Evolutionary conservation across 1,140 invertebrate species (phyloP).

Genomic region (Stegodyphus dumicola): DNA sequence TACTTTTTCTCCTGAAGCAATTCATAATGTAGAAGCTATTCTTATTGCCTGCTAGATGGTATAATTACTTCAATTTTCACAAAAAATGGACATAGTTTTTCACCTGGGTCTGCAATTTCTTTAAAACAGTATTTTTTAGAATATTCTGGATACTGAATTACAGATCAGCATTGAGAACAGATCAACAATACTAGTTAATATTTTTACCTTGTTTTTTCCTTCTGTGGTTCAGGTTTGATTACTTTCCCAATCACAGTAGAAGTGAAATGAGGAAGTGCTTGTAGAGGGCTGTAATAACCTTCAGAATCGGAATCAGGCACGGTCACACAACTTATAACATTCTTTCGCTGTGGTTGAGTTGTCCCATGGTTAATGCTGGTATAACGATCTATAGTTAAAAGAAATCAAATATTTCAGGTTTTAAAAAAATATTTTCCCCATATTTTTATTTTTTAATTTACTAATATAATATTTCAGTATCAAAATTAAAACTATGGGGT

Average conservation of each 20-base stretch:
- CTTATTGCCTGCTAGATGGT: too few species aligned
- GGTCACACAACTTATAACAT: constrained; percentile 85
- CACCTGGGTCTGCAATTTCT: too few species aligned
- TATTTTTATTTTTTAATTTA: constrained; percentile 33
- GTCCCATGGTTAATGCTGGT: constrained; percentile 63
- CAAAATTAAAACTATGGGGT: too few species aligned
- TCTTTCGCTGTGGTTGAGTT: constrained; percentile 71
- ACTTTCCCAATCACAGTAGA: constrained; percentile 60
- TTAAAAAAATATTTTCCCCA: background rate
- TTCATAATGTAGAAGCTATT: too few species aligned
- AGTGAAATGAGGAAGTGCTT: constrained; percentile 64
- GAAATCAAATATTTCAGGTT: background rate
- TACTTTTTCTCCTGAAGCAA: too few species aligned
- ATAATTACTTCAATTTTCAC: too few species aligned
- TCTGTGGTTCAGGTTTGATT: constrained; percentile 64
- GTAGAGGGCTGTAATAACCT: constrained; percentile 71
- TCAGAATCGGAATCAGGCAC: constrained; percentile 84
- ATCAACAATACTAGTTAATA: background rate
- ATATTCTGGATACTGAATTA: too few species aligned
- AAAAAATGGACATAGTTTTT: too few species aligned
- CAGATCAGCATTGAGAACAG: too few species aligned
- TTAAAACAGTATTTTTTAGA: too few species aligned
- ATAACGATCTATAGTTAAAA: constrained; percentile 25
- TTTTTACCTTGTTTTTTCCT: constrained; percentile 50
- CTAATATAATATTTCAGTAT: constrained; percentile 46